Base-by-base conservation (phyloP, 2,888 invertebrate species). In the Caenorhabditis sp. region DNA sequence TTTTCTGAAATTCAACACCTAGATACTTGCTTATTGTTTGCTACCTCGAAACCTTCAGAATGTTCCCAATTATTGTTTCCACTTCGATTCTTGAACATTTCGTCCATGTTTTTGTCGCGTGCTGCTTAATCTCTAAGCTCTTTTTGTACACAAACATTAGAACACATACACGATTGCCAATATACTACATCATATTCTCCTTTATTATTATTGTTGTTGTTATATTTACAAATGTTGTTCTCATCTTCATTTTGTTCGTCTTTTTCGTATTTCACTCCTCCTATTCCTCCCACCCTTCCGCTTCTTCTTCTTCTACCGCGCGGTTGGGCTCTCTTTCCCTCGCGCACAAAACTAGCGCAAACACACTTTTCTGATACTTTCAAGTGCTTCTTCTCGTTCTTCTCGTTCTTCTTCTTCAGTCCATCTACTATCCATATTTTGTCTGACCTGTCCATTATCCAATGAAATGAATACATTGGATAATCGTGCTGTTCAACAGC, bases 261-360 rank as follows among this genome's bases (percentile, higher is more conserved):
- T 2, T 43, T 43, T 10, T 17, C 17, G 43, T 43, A 43, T 43
- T 43, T 59, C 67, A 38, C 60, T 50, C 59, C 49, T 38, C 27
- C 43, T 59, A 61, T 58, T 65, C 65, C 59, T 60, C 67, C 63
- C 57, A 52, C 31, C 50, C 49, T 23, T 59, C 65, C 60, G 31
- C 53, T 20, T 52, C 61, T 23, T 53, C 49, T 31, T 53, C 49
- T 64, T 25, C 27, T 63, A 31, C 36, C 38, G 23, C 54, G 12
- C 36, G 31, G 31, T 10, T 31, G 4, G 31, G 5, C 10, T n/a
- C n/a, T 4, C 58, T 60, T 36, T 60, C 60, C 43, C 43, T 3
- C 49, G 25, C 36, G 8, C 36, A 17, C 43, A 43, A 43, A 43
- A 43, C 43, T 43, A 43, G 43, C 43, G 43, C 43, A 43, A 43